These are phyloP conservation scores for Nesoenas mayeri DNA, from an alignment of 2,113 vertebrate species.

Conservation along the genomic window DNA sequence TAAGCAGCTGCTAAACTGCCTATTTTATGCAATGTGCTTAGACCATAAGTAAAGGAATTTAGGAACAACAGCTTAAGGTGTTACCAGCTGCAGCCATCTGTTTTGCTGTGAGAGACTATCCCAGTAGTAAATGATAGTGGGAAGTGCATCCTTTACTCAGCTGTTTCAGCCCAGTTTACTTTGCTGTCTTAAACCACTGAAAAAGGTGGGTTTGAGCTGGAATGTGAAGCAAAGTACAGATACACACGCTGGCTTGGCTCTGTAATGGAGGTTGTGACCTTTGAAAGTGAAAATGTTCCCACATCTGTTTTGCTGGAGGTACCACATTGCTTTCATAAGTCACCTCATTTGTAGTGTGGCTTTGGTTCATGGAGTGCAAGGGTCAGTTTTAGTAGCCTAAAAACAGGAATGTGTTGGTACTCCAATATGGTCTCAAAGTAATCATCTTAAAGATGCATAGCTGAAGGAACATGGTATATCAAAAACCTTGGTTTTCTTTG, in stretches of 20 bases:
- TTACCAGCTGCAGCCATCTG: not conserved
- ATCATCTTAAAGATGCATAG: not conserved
- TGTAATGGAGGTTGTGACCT: conserved; percentile 29
- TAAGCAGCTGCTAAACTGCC: not conserved
- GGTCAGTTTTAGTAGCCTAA: not conserved
- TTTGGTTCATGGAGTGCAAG: not conserved
- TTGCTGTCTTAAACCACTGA: not conserved
- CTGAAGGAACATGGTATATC: not conserved
- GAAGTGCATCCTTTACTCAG: not conserved
- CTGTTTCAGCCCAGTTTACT: not conserved
- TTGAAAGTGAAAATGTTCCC: not conserved
- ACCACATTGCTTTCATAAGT: not conserved
- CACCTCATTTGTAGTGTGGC: not conserved
- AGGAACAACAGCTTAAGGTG: not conserved
- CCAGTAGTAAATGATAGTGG: not conserved
- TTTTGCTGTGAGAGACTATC: not conserved
- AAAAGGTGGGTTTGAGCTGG: not conserved
- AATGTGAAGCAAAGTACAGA: not conserved
- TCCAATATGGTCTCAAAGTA: not conserved
- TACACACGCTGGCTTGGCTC: not conserved
- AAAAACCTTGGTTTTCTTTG: not conserved
- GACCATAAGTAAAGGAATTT: not conserved
- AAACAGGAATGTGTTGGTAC: not conserved
- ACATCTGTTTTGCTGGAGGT: not conserved
- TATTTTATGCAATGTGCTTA: not conserved